Evolutionary conservation across 1,140 invertebrate species (phyloP), one percentile per base, ranked within the genome.

Genomic region (Anoplophora glabripennis): DNA sequence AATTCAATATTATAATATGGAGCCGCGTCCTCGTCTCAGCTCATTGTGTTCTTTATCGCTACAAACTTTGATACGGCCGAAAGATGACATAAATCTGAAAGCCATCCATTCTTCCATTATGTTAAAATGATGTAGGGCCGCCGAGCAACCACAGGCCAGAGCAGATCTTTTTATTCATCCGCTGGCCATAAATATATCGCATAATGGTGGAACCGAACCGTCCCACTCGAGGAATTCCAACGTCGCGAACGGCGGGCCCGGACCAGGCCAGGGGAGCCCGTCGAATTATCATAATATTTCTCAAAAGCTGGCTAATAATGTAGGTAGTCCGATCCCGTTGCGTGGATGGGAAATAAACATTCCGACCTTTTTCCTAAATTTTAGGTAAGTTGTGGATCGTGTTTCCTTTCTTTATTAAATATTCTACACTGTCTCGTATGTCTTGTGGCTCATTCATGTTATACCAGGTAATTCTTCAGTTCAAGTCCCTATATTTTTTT

Each of bases 81-180:
- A 71, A 71, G 65, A 71, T 72, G 71, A 71, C 69, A 71, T 71
- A 71, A 71, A 72, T 71, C 69, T 67, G 68, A 71, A 70, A 72
- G 69, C 63, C 67, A 72, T 72, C 68, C 66, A 69, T 71, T 72
- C 68, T 65, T 68, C 68, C 64, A 71, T 71, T 72, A 71, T 71
- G 71, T 63, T 63, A 66, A 69, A 66, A 72, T 72, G 71, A 72
- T 72, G 67, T 70, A 72, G 67, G 63, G 60, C 68, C 64, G 61
- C 60, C 60, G 55, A 57, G 59, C 66, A 59, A 55, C 58, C 47
- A 54, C 57, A 53, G 57, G 46, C 55, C 62, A 44, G 59, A 57
- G 61, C 45, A 64, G 58, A 60, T 64, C 65, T 67, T 67, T 67
- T 67, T 67, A 70, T 70, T 67, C 61, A 63, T 67, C 65, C 53